These are phyloP conservation scores for Hyles euphorbiae DNA, from an alignment of 1,140 invertebrate species.

Conservation along the genomic window DNA sequence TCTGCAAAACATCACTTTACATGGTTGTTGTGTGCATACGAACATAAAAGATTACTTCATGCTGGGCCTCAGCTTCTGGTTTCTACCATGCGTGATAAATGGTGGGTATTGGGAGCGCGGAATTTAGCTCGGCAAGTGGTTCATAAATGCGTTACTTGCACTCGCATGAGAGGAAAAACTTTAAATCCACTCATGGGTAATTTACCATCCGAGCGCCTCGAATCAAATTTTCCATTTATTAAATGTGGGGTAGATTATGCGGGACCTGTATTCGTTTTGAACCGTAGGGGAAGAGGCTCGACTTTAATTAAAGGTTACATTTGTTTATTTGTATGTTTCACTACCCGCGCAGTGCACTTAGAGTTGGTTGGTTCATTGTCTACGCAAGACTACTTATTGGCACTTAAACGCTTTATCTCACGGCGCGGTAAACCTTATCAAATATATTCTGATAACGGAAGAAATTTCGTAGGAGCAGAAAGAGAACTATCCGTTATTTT, in stretches of 20 bases:
- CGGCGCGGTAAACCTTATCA: slow-evolving; percentile 26
- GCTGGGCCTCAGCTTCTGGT: slow-evolving; percentile 9
- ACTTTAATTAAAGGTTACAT: slow-evolving; percentile 8
- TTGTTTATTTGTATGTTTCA: slow-evolving; percentile 10
- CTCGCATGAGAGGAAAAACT: slow-evolving; percentile 1
- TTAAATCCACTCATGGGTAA: slow-evolving; percentile 12
- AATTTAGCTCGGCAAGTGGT: slow-evolving; percentile 12
- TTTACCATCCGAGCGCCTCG: background rate
- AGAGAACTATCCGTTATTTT: background rate
- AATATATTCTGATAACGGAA: slow-evolving; percentile 36
- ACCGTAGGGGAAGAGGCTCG: slow-evolving; percentile 6
- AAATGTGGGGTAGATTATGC: background rate
- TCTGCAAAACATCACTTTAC: slow-evolving; percentile 8
- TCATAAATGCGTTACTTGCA: slow-evolving; percentile 14
- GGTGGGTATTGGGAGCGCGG: slow-evolving; percentile 9
- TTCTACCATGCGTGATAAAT: slow-evolving; percentile 6
- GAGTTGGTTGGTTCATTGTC: slow-evolving; percentile 24
- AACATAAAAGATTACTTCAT: slow-evolving; percentile 10
- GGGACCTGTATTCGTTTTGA: background rate
- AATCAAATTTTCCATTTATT: background rate
- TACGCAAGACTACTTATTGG: slow-evolving; percentile 36
- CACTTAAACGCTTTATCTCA: slow-evolving; percentile 42
- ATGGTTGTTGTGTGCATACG: background rate
- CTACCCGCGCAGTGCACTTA: slow-evolving; percentile 30
- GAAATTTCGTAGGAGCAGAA: slow-evolving; percentile 23